Evolutionary conservation across 2,797 vertebrate genomes (phyloP).

Genomic region (Gambusia yucatana): DNA sequence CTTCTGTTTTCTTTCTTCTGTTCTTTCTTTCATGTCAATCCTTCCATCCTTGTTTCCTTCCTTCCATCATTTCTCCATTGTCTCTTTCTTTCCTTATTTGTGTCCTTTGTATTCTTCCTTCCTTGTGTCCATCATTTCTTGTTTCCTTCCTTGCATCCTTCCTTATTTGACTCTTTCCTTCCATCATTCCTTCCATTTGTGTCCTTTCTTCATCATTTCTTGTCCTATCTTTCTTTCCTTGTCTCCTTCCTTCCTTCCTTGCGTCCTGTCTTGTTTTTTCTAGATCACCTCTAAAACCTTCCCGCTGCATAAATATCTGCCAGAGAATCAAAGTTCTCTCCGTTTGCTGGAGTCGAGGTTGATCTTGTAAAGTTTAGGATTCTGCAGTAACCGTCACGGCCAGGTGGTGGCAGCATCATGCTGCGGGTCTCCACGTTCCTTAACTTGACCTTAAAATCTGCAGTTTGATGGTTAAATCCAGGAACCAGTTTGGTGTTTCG

Average conservation of each 20-base stretch:
- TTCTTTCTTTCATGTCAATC: too few species aligned
- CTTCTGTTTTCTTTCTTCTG: too few species aligned
- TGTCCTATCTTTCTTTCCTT: background rate
- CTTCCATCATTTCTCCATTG: background rate
- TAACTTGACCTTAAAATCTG: background rate
- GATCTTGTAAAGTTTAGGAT: background rate
- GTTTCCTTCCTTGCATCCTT: background rate
- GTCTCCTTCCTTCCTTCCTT: background rate
- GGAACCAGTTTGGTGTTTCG: background rate
- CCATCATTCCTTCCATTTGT: background rate
- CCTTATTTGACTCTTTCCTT: background rate
- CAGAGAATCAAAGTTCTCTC: too few species aligned
- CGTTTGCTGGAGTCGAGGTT: background rate
- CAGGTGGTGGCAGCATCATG: slow-evolving; percentile 1
- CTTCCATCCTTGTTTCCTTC: too few species aligned
- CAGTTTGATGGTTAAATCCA: background rate
- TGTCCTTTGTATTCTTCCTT: background rate
- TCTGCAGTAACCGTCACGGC: background rate
- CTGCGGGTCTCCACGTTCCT: background rate
- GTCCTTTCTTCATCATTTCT: background rate
- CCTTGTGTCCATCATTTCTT: background rate
- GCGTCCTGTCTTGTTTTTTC: background rate
- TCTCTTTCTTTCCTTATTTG: background rate
- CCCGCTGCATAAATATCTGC: too few species aligned
- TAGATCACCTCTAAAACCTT: too few species aligned